These are phyloP conservation scores for Charaxes varanes DNA, from an alignment of 1,140 invertebrate species.

Conservation along the genomic window DNA sequence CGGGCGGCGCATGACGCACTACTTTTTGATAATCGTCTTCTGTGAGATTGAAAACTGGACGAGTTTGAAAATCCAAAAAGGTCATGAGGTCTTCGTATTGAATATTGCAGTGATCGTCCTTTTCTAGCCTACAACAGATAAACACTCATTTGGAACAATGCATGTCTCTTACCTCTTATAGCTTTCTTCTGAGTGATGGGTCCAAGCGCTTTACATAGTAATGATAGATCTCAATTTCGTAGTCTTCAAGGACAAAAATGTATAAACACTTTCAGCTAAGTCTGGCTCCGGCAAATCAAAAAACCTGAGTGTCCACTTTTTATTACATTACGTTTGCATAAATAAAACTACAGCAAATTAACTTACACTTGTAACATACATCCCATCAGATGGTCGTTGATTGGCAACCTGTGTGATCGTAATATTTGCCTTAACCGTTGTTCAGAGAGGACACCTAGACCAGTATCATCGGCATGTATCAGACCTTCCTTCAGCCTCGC, in stretches of 20 bases:
- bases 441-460: conserved; percentile 73
- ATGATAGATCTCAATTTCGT: too few relatives aligned
- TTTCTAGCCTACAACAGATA: conserved; percentile 37
- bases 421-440: conserved; percentile 77
- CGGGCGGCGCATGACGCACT: conserved; percentile 54
- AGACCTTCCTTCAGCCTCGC: conserved; percentile 80
- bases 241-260: too few relatives aligned
- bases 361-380: conserved; percentile 81
- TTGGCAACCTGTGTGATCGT: conserved; percentile 78
- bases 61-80: conserved; percentile 76
- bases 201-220: too few relatives aligned
- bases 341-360: too few relatives aligned
- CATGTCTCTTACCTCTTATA: too few relatives aligned
- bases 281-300: too few relatives aligned
- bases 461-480: conserved; percentile 75
- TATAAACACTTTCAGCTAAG: too few relatives aligned
- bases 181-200: neutral
- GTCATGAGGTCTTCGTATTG: conserved; percentile 75
- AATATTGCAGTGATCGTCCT: conserved; percentile 77
- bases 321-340: too few relatives aligned
- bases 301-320: too few relatives aligned
- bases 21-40: conserved; percentile 62
- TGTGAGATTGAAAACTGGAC: conserved; percentile 73
- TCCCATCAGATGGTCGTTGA: conserved; percentile 79
- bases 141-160: too few relatives aligned